Evolutionary conservation across 2,888 invertebrate species (phyloP).

Genomic region (Ashinkailepas kermadecensis): DNA sequence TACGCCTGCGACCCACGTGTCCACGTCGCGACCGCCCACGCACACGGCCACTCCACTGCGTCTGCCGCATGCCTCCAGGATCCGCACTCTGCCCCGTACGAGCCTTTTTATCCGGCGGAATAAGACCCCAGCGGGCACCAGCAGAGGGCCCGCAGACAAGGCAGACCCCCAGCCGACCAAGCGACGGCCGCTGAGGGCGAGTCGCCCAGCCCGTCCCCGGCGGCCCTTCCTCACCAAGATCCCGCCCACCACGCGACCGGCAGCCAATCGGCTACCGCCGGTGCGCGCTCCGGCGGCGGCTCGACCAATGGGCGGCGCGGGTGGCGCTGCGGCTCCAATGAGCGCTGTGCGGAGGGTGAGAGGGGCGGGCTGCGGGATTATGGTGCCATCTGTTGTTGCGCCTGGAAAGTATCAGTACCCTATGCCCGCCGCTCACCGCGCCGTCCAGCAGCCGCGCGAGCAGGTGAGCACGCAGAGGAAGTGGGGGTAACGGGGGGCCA

Average conservation of each 20-base stretch:
- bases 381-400: no score
- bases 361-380: no score
- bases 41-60: background rate
- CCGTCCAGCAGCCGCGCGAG: no score
- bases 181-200: background rate
- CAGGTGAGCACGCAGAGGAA: no score
- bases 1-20: background rate
- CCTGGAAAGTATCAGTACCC: no score
- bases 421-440: no score
- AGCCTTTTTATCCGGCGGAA: background rate
- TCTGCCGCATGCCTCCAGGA: background rate
- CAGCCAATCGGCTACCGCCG: background rate
- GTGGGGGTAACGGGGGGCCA: no score
- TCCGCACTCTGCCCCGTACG: background rate
- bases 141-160: background rate
- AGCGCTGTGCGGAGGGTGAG: no score
- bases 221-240: background rate
- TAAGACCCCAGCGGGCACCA: background rate
- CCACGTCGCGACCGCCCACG: background rate
- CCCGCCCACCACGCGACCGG: no score
- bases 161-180: background rate
- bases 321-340: no score
- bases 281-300: no score
- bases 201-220: background rate
- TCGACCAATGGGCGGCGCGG: no score